Evolutionary conservation across 2,113 vertebrate species (phyloP).

Genomic region (Ophiodon elongatus): DNA sequence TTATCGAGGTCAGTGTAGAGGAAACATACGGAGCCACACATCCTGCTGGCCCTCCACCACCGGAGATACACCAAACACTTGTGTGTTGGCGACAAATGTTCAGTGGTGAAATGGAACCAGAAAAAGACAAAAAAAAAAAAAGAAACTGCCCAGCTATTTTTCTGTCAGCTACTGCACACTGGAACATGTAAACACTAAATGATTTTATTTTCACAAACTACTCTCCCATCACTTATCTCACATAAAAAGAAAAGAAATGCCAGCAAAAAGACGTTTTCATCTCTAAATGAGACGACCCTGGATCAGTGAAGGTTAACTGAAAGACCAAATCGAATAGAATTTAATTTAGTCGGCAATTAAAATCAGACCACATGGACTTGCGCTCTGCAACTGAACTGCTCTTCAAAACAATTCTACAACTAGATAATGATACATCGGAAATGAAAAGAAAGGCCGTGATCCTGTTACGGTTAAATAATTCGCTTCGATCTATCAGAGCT

Average conservation of each 20-base stretch:
- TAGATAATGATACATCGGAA: constrained; percentile 25
- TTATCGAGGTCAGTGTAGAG: constrained; percentile 5
- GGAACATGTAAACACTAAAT: neutral
- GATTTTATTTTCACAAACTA: neutral
- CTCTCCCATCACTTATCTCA: neutral
- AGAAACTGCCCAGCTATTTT: neutral
- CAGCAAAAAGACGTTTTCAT: neutral
- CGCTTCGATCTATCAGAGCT: constrained; percentile 1
- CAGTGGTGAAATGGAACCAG: neutral
- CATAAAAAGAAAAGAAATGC: neutral
- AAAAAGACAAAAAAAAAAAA: neutral
- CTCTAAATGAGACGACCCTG: neutral
- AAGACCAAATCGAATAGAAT: constrained; percentile 10
- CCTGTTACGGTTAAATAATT: constrained; percentile 21
- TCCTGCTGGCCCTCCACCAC: neutral
- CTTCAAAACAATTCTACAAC: neutral
- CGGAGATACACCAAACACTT: neutral
- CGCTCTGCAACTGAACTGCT: neutral
- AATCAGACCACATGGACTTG: neutral
- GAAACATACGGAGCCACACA: neutral
- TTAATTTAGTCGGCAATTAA: constrained; percentile 22
- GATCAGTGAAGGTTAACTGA: constrained; percentile 5
- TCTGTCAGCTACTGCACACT: neutral
- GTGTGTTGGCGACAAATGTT: neutral
- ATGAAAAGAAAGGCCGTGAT: constrained; percentile 16